Evolutionary conservation across 2,888 invertebrate species (phyloP).

Genomic region (Ecliptopera silaceata): DNA sequence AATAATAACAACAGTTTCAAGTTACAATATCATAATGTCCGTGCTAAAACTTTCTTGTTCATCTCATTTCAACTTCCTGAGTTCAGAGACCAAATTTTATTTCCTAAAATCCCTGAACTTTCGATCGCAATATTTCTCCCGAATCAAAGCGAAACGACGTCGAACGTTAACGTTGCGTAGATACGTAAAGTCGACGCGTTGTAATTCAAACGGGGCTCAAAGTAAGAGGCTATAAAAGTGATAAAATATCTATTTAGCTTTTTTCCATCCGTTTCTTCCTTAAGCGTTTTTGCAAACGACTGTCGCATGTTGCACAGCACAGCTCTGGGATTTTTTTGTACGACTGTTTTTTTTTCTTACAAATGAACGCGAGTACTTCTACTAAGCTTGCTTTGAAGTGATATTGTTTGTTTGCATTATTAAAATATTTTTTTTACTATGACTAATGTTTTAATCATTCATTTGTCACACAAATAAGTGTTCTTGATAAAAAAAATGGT

Average conservation of each 20-base stretch:
- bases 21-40: too few species aligned
- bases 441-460: too few species aligned
- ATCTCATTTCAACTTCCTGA: neutral
- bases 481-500: too few species aligned
- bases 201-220: slow-evolving; percentile 70
- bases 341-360: neutral
- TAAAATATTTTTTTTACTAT: too few species aligned
- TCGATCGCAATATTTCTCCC: slow-evolving; percentile 31
- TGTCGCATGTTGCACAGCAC: slow-evolving; percentile 6
- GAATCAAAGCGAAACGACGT: slow-evolving; percentile 39
- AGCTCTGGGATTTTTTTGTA: neutral
- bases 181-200: slow-evolving; percentile 48
- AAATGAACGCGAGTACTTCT: too few species aligned
- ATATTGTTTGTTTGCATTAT: too few species aligned
- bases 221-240: slow-evolving; percentile 77
- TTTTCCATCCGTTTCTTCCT: slow-evolving; percentile 57
- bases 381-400: too few species aligned
- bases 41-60: neutral
- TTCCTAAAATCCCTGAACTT: slow-evolving; percentile 12
- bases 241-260: slow-evolving; percentile 80
- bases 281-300: slow-evolving; percentile 17
- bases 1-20: too few species aligned
- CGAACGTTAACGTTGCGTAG: slow-evolving; percentile 40
- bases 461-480: too few species aligned
- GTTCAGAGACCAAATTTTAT: slow-evolving; percentile 9